Evolutionary conservation across 2,113 vertebrate genomes (phyloP), one percentile per base, ranked within the genome.

Genomic region (Cichladusa arquata): DNA sequence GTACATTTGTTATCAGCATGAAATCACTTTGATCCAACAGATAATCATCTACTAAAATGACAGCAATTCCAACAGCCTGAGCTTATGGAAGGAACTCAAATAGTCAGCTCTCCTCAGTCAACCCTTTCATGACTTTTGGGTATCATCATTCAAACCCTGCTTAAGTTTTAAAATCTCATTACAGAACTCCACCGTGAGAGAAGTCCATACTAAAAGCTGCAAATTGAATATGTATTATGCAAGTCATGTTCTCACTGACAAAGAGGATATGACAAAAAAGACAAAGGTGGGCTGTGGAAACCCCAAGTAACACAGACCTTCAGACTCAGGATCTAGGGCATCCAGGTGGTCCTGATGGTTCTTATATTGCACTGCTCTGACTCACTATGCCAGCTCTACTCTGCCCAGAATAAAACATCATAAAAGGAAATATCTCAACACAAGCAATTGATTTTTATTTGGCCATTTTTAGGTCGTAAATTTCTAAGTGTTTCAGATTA

Each of bases 281-380:
- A 67, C 25, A 56, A 24, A 82, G 51, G 18, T 13, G 23, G 40
- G 11, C 40, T 60, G 34, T 33, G 40, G 36, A 88, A 83, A 44
- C 22, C 45, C 42, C 45, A 66, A 60, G 14, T 10, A 26, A 86
- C 57, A 86, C 3, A 29, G 33, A 78, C 13, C 29, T 78, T 58
- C 56, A 62, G 50, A 73, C 67, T 69, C 36, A 19, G 45, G 60
- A 80, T 17, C 54, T 31, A 38, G 42, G 45, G 11, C 17, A 11
- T 42, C 40, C 22, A 7, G 5, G 12, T 28, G 14, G 26, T n/a
- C 58, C 62, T 58, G 54, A 92, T 12, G 9, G 36, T 23, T 67
- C 31, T 62, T 24, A 19, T 0, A 31, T 0, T 6, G 40, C 53
- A 29, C 20, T 8, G 12, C 23, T 71, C n/a, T 11, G 29, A 40